These are phyloP conservation scores for Monodelphis domestica DNA, from an alignment of 2,797 vertebrate genomes.

Conservation along the genomic window DNA sequence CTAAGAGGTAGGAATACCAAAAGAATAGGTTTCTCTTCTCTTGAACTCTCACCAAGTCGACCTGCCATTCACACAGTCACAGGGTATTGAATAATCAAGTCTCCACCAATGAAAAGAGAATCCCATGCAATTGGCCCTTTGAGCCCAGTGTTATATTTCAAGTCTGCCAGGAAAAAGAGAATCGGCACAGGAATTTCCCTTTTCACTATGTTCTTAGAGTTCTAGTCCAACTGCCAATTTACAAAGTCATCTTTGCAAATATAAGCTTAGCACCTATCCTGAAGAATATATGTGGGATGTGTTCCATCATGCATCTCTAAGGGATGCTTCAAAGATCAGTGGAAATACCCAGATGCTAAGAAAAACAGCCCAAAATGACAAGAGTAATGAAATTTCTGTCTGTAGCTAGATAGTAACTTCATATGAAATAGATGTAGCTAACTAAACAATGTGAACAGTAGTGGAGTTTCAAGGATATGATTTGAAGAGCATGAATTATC, in stretches of 20 bases:
- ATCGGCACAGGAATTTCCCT: neutral
- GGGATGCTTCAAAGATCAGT: neutral
- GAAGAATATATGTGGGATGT: neutral
- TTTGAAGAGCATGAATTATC: neutral
- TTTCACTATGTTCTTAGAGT: neutral
- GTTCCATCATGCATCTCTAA: neutral
- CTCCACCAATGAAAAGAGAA: neutral
- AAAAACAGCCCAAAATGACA: neutral
- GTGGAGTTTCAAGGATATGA: neutral
- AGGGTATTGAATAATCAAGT: neutral
- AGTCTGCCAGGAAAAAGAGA: neutral
- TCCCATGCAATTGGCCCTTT: neutral
- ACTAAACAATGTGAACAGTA: neutral
- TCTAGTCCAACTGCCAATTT: neutral
- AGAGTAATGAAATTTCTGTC: too few species aligned
- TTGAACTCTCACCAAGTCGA: neutral
- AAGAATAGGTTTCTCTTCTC: neutral
- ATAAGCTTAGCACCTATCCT: neutral
- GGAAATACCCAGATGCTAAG: neutral
- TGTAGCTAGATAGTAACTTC: too few species aligned
- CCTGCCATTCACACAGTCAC: neutral
- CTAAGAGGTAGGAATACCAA: neutral
- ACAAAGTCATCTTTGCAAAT: neutral
- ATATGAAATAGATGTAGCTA: too few species aligned
- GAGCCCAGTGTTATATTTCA: neutral